Conservation (phyloP, 2,888 invertebrate species). For the Oxytorus armatus region DNA sequence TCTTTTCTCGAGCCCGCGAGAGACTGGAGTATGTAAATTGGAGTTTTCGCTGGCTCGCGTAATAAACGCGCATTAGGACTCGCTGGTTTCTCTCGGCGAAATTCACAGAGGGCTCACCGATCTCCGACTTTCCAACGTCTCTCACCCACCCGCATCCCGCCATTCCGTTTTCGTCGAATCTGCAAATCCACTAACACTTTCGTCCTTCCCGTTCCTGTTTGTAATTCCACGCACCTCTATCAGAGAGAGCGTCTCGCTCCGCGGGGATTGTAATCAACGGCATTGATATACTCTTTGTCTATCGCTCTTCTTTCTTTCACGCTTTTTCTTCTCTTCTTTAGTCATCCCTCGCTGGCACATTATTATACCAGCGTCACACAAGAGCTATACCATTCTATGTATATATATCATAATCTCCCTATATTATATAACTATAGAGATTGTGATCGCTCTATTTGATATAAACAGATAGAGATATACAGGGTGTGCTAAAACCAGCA, state of each 20-base stretch:
- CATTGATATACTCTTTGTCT: conserved; percentile 66
- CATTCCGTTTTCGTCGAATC: conserved; percentile 32
- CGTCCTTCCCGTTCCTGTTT: conserved; percentile 14
- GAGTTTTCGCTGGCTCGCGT: conserved; percentile 72
- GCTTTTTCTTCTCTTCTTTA: not conserved
- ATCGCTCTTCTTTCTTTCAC: conserved; percentile 6
- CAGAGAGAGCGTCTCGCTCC: conserved; percentile 47
- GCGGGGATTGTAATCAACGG: conserved; percentile 70
- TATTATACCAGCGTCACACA: no score
- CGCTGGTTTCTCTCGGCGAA: conserved; percentile 57
- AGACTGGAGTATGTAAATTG: conserved; percentile 70
- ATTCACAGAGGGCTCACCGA: conserved; percentile 61
- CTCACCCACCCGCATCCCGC: conserved; percentile 15
- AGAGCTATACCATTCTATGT: no score
- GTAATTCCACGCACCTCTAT: conserved; percentile 45
- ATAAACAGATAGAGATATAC: no score
- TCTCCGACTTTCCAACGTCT: conserved; percentile 65
- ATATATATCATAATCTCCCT: no score
- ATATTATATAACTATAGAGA: no score
- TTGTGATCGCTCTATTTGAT: no score
- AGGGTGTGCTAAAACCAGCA: no score
- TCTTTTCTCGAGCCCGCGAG: conserved; percentile 54
- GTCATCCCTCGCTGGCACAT: no score
- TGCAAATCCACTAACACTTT: conserved; percentile 37
- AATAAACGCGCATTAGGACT: conserved; percentile 72